A percentile compares a stretch with the other conserved stretches of the same genome.
These are phyloP conservation scores for Chelonus formosanus DNA, from an alignment of 2,888 invertebrate species.

Conservation along the genomic window DNA sequence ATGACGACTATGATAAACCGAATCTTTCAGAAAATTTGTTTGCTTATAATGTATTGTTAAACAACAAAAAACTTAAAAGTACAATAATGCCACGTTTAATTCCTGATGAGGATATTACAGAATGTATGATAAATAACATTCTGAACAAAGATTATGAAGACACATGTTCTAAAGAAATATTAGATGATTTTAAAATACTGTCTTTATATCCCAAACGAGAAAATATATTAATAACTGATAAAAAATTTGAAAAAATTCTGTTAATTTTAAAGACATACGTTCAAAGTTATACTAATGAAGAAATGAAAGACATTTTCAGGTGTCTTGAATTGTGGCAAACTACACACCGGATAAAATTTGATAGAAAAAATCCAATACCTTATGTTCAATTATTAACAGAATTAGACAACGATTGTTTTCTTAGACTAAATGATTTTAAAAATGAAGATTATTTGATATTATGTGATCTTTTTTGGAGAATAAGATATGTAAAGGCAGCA, in stretches of 20 bases:
- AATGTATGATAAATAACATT: conserved; percentile 54
- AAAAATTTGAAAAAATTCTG: conserved; percentile 65
- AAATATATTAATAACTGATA: conserved; percentile 12
- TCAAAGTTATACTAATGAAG: conserved; percentile 68
- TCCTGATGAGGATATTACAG: conserved; percentile 27
- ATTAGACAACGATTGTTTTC: conserved; percentile 73
- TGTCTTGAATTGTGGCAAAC: conserved; percentile 68
- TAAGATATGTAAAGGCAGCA: conserved; percentile 48
- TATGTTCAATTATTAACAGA: too few relatives aligned
- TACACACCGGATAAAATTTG: conserved; percentile 53
- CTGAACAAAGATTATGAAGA: conserved; percentile 41
- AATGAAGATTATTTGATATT: conserved; percentile 69
- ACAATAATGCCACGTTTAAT: conserved; percentile 23
- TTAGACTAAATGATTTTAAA: conserved; percentile 67
- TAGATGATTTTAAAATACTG: conserved; percentile 60
- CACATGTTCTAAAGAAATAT: conserved; percentile 55
- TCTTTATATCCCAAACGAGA: conserved; percentile 40
- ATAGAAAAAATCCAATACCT: too few relatives aligned
- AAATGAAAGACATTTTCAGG: conserved; percentile 69
- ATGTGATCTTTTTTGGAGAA: conserved; percentile 67
- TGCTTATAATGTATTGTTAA: conserved; percentile 64
- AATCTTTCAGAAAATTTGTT: conserved; percentile 60
- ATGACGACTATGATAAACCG: not conserved
- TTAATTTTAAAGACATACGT: conserved; percentile 59
- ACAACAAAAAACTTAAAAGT: conserved; percentile 26